Evolutionary conservation across 2,113 vertebrate species (phyloP).

Genomic region (Turdus rufiventris): DNA sequence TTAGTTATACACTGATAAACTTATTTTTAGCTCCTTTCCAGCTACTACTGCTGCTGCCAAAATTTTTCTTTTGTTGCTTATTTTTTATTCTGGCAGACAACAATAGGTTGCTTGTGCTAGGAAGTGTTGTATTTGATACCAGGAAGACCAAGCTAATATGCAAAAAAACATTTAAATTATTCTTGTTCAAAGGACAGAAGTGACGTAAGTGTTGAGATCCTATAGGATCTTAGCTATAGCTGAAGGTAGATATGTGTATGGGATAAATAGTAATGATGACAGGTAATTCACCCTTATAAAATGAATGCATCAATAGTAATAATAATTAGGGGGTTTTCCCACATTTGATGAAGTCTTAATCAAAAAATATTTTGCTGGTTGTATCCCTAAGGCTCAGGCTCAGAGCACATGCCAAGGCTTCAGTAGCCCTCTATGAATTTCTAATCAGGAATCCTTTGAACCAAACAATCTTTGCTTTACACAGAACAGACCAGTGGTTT

Average conservation of each 20-base stretch:
- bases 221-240: background rate
- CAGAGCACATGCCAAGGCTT: background rate
- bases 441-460: background rate
- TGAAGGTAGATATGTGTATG: fast-evolving
- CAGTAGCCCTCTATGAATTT: background rate
- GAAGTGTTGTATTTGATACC: background rate
- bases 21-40: background rate
- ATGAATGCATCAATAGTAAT: background rate
- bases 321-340: fast-evolving
- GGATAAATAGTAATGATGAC: background rate
- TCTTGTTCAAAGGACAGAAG: background rate
- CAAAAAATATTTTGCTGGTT: background rate
- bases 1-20: background rate
- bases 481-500: background rate
- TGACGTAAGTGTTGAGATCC: background rate
- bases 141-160: background rate
- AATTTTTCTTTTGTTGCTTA: background rate
- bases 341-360: background rate
- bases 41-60: background rate
- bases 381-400: background rate
- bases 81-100: background rate
- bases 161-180: background rate
- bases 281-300: background rate
- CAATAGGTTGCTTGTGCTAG: background rate
- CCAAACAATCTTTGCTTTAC: background rate